Percentiles rank a stretch among this genome's conserved stretches.
Evolutionary conservation across 2,113 vertebrate species (phyloP).

Genomic region (Toxostoma redivivum): DNA sequence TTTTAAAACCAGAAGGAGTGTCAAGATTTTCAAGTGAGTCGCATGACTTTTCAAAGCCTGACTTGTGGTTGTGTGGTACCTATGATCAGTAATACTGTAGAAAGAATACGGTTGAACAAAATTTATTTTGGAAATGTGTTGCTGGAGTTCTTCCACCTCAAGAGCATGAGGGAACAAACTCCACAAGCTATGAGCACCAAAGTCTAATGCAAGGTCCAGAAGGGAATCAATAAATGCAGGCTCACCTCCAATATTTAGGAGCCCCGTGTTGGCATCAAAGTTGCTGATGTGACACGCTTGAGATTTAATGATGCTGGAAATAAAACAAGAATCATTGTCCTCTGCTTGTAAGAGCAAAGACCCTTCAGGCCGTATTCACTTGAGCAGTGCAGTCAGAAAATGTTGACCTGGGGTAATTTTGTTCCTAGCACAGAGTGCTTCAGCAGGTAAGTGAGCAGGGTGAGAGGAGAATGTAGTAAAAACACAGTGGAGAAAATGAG

Average conservation of each 20-base stretch:
- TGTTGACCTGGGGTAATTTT: neutral
- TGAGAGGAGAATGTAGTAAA: neutral
- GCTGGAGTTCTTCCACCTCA: neutral
- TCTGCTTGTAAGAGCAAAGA: neutral
- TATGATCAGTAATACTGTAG: neutral
- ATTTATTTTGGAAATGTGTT: neutral
- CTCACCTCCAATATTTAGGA: neutral
- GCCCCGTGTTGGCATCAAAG: neutral
- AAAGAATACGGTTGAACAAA: neutral
- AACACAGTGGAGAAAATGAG: neutral
- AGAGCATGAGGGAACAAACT: neutral
- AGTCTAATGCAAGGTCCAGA: neutral
- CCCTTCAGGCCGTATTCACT: neutral
- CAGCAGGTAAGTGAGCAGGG: neutral
- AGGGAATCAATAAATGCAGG: neutral
- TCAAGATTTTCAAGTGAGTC: neutral
- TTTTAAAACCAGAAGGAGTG: neutral
- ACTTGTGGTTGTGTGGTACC: neutral
- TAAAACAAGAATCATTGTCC: neutral
- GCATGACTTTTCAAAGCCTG: neutral
- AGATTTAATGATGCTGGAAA: neutral
- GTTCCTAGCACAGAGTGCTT: neutral
- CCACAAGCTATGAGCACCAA: neutral
- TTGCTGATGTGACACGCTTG: neutral
- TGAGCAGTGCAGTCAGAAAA: neutral